Evolutionary conservation across 2,797 vertebrate genomes (phyloP).

Genomic region (Valencia hispanica): DNA sequence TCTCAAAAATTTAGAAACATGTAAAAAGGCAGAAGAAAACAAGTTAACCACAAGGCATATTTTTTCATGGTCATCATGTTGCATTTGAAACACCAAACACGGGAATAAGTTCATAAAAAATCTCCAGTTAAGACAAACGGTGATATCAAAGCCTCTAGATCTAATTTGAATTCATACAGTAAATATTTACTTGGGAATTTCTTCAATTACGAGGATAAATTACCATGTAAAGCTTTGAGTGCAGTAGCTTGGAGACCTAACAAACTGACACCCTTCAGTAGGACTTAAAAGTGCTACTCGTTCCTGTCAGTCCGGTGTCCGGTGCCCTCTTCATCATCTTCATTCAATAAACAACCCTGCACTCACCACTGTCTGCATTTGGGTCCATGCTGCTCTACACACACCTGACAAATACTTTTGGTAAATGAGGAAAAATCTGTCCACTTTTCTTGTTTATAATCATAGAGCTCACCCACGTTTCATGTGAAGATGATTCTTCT

Average conservation of each 20-base stretch:
- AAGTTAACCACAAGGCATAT: no score
- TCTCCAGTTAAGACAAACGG: background rate
- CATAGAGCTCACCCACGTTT: background rate
- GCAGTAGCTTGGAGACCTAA: background rate
- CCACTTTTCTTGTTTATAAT: background rate
- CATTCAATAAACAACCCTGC: no score
- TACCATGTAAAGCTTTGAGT: background rate
- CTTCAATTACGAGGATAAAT: background rate
- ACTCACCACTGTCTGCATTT: no score
- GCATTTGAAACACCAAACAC: background rate
- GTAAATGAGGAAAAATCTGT: background rate
- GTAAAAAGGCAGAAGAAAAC: no score
- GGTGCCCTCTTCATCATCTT: no score
- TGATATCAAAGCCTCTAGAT: background rate
- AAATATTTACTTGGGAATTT: background rate
- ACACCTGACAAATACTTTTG: no score
- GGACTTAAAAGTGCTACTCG: background rate
- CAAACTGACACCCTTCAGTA: background rate
- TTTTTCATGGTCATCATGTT: background rate
- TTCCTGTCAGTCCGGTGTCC: no score
- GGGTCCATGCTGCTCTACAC: no score
- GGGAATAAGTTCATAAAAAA: background rate
- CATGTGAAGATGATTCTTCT: background rate
- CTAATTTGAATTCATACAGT: background rate
- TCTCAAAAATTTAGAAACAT: no score